Conservation (phyloP, 1,140 invertebrate genomes). For the Lordiphosa stackelbergi region DNA sequence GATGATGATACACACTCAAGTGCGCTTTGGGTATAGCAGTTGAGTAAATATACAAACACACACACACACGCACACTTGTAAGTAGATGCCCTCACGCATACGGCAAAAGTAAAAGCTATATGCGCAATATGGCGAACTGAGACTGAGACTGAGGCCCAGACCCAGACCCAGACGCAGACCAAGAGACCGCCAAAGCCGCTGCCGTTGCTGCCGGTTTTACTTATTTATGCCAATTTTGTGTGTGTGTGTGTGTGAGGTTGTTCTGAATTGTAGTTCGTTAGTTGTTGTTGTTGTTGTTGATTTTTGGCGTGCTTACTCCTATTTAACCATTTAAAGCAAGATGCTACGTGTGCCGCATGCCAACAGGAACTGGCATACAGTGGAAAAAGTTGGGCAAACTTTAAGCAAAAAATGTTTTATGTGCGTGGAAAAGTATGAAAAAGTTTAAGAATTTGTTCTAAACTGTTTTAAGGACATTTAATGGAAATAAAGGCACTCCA, state of each 20-base stretch:
- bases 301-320: conserved; percentile 55
- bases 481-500: no score
- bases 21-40: conserved; percentile 71
- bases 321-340: conserved; percentile 71
- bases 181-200: conserved; percentile 27
- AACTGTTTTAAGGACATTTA: no score
- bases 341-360: conserved; percentile 58
- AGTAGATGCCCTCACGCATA: conserved; percentile 2
- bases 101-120: conserved; percentile 33
- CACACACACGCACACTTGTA: not conserved
- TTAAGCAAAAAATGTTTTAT: not conserved
- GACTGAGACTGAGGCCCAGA: conserved; percentile 10
- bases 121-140: conserved; percentile 59
- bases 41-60: conserved; percentile 61
- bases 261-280: conserved; percentile 30
- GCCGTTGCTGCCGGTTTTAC: conserved; percentile 48
- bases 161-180: no score
- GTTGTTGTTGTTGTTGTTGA: conserved; percentile 39
- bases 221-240: conserved; percentile 70
- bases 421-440: no score
- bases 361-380: conserved; percentile 14
- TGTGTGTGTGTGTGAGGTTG: conserved; percentile 7
- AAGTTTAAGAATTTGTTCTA: no score
- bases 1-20: conserved; percentile 76
- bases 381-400: conserved; percentile 7